A percentile compares a stretch with the other conserved stretches of the same genome.
These are phyloP conservation scores for Rachycentron canadum DNA, from an alignment of 2,797 vertebrate species.

Conservation along the genomic window DNA sequence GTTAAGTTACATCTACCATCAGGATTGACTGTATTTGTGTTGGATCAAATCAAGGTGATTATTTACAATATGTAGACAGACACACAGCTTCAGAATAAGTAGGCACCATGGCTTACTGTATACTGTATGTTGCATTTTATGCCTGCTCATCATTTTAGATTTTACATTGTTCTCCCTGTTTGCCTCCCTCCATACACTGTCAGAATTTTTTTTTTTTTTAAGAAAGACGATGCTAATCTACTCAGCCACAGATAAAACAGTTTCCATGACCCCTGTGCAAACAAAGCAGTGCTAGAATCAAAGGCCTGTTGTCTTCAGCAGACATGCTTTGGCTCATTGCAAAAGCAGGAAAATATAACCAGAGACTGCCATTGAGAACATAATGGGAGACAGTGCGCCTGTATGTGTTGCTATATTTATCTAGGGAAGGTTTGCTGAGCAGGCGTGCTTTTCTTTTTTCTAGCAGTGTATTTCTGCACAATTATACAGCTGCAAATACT, in stretches of 20 bases:
- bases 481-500: conserved; percentile 38
- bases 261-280: conserved; percentile 46
- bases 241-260: conserved; percentile 45
- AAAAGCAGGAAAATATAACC: conserved; percentile 39
- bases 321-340: conserved; percentile 28
- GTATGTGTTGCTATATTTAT: conserved; percentile 61
- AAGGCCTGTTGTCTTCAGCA: conserved; percentile 42
- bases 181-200: conserved; percentile 19
- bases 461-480: conserved; percentile 13
- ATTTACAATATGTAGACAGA: background rate
- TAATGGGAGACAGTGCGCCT: conserved; percentile 35
- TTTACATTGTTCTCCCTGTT: background rate
- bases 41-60: conserved; percentile 10
- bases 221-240: conserved; percentile 35
- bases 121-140: background rate
- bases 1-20: conserved; percentile 23
- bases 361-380: conserved; percentile 42
- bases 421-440: conserved; percentile 55
- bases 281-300: conserved; percentile 34
- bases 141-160: background rate
- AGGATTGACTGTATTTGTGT: conserved; percentile 25
- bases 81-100: background rate
- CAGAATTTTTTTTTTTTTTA: conserved; percentile 14
- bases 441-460: conserved; percentile 19
- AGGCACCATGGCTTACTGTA: background rate